Evolutionary conservation across 2,797 vertebrate genomes (phyloP).

Genomic region (Chloroceryle inda): DNA sequence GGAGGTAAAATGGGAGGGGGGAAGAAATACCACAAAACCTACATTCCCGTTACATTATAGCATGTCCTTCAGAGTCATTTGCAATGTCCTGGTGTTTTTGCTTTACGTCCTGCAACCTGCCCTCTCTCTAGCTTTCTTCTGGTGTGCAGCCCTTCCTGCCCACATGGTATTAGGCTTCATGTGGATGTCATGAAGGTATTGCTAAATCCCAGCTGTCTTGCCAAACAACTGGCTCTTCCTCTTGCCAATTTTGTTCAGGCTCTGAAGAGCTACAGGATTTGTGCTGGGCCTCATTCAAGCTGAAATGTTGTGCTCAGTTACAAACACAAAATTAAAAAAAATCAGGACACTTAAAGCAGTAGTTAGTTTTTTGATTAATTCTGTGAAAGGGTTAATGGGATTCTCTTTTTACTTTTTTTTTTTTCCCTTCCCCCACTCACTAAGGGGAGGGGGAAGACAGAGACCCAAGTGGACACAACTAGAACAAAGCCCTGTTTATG

Average conservation of each 20-base stretch:
- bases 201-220: conserved; percentile 59
- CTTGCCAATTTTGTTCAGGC: conserved; percentile 18
- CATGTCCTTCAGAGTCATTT: neutral
- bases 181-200: conserved; percentile 29
- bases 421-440: neutral
- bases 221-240: conserved; percentile 49
- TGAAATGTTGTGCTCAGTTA: neutral
- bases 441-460: neutral
- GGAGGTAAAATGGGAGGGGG: neutral
- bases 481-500: conserved; percentile 71
- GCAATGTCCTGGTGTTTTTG: neutral
- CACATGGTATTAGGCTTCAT: neutral
- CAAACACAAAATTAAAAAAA: conserved; percentile 11
- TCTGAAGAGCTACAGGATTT: neutral
- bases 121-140: neutral
- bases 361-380: conserved; percentile 4
- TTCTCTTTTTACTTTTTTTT: neutral
- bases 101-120: neutral
- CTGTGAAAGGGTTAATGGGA: conserved; percentile 20
- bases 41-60: neutral
- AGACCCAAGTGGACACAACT: conserved; percentile 57
- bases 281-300: neutral
- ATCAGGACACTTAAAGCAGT: neutral
- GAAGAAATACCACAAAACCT: accelerated
- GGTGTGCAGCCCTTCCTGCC: neutral